phyloP scores from a whole-genome alignment of 2,113 vertebrate species.

The Seriola quinqueradiata region DNA sequence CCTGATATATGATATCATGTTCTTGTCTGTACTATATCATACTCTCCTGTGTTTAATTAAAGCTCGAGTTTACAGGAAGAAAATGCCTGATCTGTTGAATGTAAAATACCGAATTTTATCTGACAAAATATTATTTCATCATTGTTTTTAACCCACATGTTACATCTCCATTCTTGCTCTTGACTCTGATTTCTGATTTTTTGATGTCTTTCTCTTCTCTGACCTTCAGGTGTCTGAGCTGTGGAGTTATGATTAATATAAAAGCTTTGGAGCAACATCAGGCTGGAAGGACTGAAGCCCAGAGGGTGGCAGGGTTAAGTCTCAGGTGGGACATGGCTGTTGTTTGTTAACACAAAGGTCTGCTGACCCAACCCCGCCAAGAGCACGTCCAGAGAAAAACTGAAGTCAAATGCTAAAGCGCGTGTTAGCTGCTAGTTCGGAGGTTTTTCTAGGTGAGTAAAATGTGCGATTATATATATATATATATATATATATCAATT shows the following conservation, averaged over 20 bases:
- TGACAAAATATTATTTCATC: conserved; percentile 10
- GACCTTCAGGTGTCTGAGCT: conserved; percentile 47
- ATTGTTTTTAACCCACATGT: conserved; percentile 1
- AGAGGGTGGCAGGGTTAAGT: conserved; percentile 17
- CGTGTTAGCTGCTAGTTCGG: neutral
- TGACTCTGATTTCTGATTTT: conserved; percentile 3
- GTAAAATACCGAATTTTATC: neutral
- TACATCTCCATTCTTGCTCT: neutral
- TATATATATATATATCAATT: neutral
- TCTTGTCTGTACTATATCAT: conserved; percentile 32
- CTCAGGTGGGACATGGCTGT: conserved; percentile 39
- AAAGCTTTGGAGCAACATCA: conserved; percentile 26
- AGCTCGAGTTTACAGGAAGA: conserved; percentile 17
- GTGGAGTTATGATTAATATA: conserved; percentile 33
- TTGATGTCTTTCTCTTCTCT: conserved; percentile 16
- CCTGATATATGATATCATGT: conserved; percentile 51
- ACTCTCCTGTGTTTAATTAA: conserved; percentile 51
- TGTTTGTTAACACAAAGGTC: conserved; percentile 34
- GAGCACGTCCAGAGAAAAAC: conserved; percentile 15
- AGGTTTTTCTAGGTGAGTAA: neutral
- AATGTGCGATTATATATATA: neutral
- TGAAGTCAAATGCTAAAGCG: neutral
- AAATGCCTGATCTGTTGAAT: neutral
- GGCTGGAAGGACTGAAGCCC: conserved; percentile 19
- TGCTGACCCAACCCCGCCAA: conserved; percentile 15